Conservation (phyloP, 2,113 vertebrate genomes). For the Salminus brasiliensis region DNA sequence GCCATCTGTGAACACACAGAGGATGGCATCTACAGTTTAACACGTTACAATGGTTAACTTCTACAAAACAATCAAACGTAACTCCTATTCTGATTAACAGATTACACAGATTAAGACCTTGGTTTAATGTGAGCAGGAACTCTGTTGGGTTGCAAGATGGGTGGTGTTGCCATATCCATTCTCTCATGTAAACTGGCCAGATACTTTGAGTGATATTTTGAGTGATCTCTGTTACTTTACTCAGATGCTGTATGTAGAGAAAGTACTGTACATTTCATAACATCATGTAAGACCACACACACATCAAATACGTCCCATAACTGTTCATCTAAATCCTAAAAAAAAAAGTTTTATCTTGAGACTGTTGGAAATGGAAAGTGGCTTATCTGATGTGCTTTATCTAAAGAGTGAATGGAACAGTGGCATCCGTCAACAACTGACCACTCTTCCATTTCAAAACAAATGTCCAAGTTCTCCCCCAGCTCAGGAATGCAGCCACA, state of each 20-base stretch:
- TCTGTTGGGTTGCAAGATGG: not conserved
- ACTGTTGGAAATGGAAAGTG: not conserved
- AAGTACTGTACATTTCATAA: too few relatives aligned
- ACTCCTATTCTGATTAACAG: not conserved
- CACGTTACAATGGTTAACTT: not conserved
- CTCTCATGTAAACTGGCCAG: not conserved
- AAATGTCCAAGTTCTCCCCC: not conserved
- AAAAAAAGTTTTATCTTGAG: not conserved
- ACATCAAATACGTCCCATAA: not conserved
- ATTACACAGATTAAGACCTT: not conserved
- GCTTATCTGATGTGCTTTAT: not conserved
- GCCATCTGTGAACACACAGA: conserved; percentile 79
- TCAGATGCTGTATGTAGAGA: too few relatives aligned
- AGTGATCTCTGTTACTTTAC: not conserved
- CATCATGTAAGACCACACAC: not conserved
- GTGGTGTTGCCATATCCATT: not conserved
- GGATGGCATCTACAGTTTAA: conserved; percentile 11
- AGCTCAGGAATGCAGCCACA: conserved; percentile 26
- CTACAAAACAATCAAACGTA: not conserved
- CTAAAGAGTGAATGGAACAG: not conserved
- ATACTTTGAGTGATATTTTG: not conserved
- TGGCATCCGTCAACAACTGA: conserved; percentile 31
- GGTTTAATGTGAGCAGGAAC: not conserved
- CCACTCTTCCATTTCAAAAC: conserved; percentile 17
- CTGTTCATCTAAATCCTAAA: not conserved